Evolutionary conservation across 2,888 invertebrate species (phyloP).

Genomic region (Caenorhabditis japonica): DNA sequence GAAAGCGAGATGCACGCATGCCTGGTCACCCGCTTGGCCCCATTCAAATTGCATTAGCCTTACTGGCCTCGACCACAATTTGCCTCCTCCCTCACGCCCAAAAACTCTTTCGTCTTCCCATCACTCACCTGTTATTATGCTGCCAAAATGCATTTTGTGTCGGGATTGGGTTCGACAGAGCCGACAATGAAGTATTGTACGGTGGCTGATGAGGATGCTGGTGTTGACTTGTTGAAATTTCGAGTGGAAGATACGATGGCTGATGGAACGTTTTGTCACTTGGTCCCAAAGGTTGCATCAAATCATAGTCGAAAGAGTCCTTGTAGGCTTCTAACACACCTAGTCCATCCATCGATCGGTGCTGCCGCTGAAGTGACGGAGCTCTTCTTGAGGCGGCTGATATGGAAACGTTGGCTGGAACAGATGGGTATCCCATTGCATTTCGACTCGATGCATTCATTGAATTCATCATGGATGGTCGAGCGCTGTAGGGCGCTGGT

Average conservation of each 20-base stretch:
- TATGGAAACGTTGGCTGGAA: conserved; percentile 29
- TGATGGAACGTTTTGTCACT: conserved; percentile 29
- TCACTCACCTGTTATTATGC: conserved; percentile 24
- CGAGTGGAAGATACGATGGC: conserved; percentile 44
- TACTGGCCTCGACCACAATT: conserved; percentile 16
- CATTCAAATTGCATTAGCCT: conserved; percentile 25
- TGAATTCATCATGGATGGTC: conserved; percentile 29
- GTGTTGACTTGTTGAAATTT: conserved; percentile 46
- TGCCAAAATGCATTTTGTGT: conserved; percentile 61
- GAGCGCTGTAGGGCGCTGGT: conserved; percentile 31
- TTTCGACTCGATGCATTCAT: conserved; percentile 3
- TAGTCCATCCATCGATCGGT: conserved; percentile 71
- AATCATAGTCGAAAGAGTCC: conserved; percentile 32
- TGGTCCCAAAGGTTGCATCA: conserved; percentile 22
- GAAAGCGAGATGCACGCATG: conserved; percentile 1
- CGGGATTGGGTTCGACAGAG: conserved; percentile 65
- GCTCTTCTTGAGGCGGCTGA: conserved; percentile 21
- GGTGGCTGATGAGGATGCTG: conserved; percentile 16
- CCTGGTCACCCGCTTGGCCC: conserved; percentile 7
- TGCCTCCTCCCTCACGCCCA: too few relatives aligned
- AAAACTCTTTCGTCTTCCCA: background rate
- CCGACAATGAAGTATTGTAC: conserved; percentile 18
- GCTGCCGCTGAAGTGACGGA: conserved; percentile 57
- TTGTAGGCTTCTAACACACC: conserved; percentile 55
- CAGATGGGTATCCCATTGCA: conserved; percentile 38